These are phyloP conservation scores for Halictus rubicundus DNA, from an alignment of 1,140 invertebrate genomes.

Conservation along the genomic window DNA sequence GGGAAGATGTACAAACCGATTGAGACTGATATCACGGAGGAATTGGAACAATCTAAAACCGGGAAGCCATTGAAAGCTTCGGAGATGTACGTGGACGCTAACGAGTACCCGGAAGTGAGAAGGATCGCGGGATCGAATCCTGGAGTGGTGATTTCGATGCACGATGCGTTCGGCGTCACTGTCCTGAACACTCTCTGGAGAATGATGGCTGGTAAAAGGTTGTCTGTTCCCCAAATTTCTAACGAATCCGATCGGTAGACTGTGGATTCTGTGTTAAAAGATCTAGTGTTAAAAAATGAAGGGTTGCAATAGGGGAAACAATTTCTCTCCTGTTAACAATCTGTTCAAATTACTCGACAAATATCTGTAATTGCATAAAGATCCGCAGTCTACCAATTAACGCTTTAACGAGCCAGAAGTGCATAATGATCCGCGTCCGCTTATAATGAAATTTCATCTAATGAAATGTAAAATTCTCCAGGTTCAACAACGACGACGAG, in stretches of 20 bases:
- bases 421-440: no score
- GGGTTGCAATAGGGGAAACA: no score
- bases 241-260: no score
- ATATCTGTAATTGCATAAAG: no score
- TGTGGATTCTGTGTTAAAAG: no score
- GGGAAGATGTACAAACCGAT: slow-evolving; percentile 70
- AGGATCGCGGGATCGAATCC: slow-evolving; percentile 61
- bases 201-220: slow-evolving; percentile 90
- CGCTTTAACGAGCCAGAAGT: no score
- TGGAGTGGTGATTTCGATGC: slow-evolving; percentile 83
- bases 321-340: no score
- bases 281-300: no score
- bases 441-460: no score
- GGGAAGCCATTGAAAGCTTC: slow-evolving; percentile 60
- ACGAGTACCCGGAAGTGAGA: slow-evolving; percentile 68
- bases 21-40: slow-evolving; percentile 39
- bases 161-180: slow-evolving; percentile 87
- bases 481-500: slow-evolving; percentile 85
- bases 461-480: slow-evolving; percentile 53
- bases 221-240: slow-evolving; percentile 37
- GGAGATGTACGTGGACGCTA: slow-evolving; percentile 73
- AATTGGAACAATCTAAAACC: slow-evolving; percentile 15
- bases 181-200: slow-evolving; percentile 93
- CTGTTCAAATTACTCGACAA: no score
- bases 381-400: no score